Evolutionary conservation across 2,113 vertebrate species (phyloP), one percentile per base, ranked within the genome.

Genomic region (Odontesthes bonariensis): DNA sequence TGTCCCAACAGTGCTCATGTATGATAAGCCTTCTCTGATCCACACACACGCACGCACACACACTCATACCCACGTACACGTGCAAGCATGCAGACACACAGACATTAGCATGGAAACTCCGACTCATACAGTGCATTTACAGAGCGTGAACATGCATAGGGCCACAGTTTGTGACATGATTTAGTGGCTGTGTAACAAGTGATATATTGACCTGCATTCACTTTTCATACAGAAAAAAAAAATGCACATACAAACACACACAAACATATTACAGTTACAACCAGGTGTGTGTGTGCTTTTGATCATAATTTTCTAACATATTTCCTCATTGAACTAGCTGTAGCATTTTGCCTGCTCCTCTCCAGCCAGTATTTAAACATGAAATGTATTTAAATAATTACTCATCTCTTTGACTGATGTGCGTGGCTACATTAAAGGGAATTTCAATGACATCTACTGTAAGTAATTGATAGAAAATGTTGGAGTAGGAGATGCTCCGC

Each of bases 261-360:
- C 55, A 69, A 52, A 76, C 60, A 73, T 47, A 44, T 70, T 77
- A 67, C 84, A 87, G 81, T 78, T 69, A 72, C 79, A 82, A n/a
- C 74, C 75, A 60, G 85, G 85, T 88, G 86, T 87, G 69, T 87
- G 69, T 85, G 82, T 73, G 79, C 52, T 82, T 74, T 76, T 53
- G 53, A 58, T 77, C 81, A 80, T 88, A 6, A 54, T 77, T 85
- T 88, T 82, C 81, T 81, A 73, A 84, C 85, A 90, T 88, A 84
- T 74, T 89, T 75, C 79, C 84, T 83, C 86, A 88, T 86, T 79
- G 69, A 88, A 82, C 69, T 93, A 94, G 87, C 89, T 90, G 87
- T 91, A 93, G 88, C 88, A 86, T 93, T 93, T 92, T 93, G 92
- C 93, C 91, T 94, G 92, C 87, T 92, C 88, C 77, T 82, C 77